Evolutionary conservation across 2,113 vertebrate genomes (phyloP).

Genomic region (Scatophagus argus): DNA sequence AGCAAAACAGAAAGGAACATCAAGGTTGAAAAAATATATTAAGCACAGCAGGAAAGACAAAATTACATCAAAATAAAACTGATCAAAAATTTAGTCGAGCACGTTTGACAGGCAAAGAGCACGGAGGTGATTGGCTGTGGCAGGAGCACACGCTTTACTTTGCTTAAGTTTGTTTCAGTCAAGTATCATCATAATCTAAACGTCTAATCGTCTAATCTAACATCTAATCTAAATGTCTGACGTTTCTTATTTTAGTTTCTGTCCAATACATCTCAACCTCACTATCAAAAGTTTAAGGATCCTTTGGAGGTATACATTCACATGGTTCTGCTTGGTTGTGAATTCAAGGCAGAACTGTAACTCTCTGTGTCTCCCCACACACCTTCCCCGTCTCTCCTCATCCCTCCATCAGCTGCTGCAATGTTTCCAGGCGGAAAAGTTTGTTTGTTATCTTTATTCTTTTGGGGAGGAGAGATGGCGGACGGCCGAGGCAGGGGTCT

Average conservation of each 20-base stretch:
- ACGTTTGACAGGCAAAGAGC: not conserved
- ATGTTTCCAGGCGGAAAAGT: constrained; percentile 9
- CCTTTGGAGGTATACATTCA: not conserved
- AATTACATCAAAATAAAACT: not conserved
- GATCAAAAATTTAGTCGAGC: not conserved
- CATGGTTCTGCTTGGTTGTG: not conserved
- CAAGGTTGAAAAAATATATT: not conserved
- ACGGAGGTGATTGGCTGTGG: not conserved
- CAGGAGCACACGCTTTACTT: not conserved
- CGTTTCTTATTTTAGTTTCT: too few species aligned
- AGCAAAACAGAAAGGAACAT: not conserved
- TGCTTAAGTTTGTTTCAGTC: not conserved
- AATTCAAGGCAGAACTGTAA: not conserved
- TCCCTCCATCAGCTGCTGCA: not conserved
- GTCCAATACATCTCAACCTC: not conserved
- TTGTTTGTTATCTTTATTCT: constrained; percentile 10
- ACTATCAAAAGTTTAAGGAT: not conserved
- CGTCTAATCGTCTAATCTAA: too few species aligned
- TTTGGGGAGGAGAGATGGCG: not conserved
- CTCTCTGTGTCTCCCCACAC: not conserved
- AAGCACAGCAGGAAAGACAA: not conserved
- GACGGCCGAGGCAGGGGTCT: constrained; percentile 3
- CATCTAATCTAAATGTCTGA: too few species aligned
- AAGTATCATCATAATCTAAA: not conserved
- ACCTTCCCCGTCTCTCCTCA: not conserved